Percentiles rank a stretch among this genome's conserved stretches.
These are phyloP conservation scores for Drosophila prosaltans DNA, from an alignment of 1,140 invertebrate species.

Conservation along the genomic window DNA sequence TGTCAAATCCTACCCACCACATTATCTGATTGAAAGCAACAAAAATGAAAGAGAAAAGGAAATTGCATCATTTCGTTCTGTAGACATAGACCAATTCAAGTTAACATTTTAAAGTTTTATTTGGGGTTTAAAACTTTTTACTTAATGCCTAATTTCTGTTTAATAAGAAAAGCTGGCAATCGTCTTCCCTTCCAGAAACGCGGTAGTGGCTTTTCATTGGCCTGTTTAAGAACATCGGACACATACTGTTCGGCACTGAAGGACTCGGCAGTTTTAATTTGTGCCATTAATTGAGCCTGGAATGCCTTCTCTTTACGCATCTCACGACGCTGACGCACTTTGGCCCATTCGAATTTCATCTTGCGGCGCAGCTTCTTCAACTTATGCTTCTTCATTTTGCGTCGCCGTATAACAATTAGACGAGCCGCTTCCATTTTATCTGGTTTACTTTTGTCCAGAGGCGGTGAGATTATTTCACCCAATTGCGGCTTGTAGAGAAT, in stretches of 20 bases:
- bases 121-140: constrained; percentile 26
- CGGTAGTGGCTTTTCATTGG: constrained; percentile 87
- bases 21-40: too few relatives aligned
- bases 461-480: constrained; percentile 61
- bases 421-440: constrained; percentile 88
- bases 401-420: constrained; percentile 90
- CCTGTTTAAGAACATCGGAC: constrained; percentile 85
- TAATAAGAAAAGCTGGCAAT: constrained; percentile 87
- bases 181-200: constrained; percentile 87
- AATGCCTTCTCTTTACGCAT: constrained; percentile 90
- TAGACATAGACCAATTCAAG: constrained; percentile 54
- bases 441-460: constrained; percentile 55
- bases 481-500: constrained; percentile 54
- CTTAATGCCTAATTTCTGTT: constrained; percentile 83
- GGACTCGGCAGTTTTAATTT: constrained; percentile 88
- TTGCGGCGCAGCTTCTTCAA: constrained; percentile 90
- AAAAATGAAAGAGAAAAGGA: too few relatives aligned
- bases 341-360: constrained; percentile 90
- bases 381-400: constrained; percentile 95
- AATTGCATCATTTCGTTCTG: not conserved
- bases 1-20: not conserved
- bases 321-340: constrained; percentile 87
- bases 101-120: constrained; percentile 57
- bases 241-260: constrained; percentile 91
- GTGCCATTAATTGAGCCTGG: constrained; percentile 87